Percentiles rank a stretch among this genome's conserved stretches.
Conservation (phyloP, 2,797 vertebrate genomes). For the Takifugu ocellatus region DNA sequence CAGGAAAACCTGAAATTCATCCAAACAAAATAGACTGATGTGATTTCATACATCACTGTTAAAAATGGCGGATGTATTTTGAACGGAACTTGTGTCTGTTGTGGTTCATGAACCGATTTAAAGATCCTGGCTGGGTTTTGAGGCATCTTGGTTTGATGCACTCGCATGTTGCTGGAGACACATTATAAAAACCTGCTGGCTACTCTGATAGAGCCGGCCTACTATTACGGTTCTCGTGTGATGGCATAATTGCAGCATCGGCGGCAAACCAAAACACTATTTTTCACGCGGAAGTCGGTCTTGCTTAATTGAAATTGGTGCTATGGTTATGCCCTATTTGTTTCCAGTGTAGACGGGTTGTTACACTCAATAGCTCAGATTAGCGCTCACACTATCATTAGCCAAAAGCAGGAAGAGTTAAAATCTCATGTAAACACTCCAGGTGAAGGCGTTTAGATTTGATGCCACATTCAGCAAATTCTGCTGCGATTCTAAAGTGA, state of each 20-base stretch:
- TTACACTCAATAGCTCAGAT: background rate
- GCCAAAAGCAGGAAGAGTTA: background rate
- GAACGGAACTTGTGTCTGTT: no score
- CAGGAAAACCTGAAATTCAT: no score
- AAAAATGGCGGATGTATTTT: no score
- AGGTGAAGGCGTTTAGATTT: background rate
- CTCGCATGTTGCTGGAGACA: background rate
- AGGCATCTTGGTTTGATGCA: background rate
- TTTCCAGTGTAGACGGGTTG: background rate
- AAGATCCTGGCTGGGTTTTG: no score
- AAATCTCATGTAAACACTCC: background rate
- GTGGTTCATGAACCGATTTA: no score
- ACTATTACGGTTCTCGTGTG: background rate
- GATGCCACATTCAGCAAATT: background rate
- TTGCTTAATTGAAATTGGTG: background rate
- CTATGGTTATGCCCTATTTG: background rate
- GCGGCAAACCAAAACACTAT: background rate
- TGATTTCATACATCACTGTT: no score
- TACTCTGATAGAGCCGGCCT: background rate
- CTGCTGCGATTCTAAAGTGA: no score
- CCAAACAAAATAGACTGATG: no score
- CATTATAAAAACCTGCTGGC: background rate
- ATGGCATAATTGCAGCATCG: background rate
- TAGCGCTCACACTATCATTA: background rate
- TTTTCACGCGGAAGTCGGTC: background rate